Conservation (phyloP, 2,797 vertebrate species). For the Lophotriccus pileatus region DNA sequence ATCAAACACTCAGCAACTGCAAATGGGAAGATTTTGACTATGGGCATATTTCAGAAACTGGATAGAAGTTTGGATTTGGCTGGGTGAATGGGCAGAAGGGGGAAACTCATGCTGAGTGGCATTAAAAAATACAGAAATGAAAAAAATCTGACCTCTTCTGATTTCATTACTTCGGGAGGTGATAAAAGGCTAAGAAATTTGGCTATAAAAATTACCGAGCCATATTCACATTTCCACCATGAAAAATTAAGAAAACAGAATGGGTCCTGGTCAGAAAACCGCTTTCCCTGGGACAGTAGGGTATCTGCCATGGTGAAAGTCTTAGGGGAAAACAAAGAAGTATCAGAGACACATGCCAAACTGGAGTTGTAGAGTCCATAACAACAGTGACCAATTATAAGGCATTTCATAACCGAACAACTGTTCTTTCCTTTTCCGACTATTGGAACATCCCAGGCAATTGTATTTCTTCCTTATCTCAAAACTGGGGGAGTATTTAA, state of each 20-base stretch:
- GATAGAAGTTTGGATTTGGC: neutral
- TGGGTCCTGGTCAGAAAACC: neutral
- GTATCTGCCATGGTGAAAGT: neutral
- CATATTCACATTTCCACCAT: neutral
- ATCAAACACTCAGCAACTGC: neutral
- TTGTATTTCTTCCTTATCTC: neutral
- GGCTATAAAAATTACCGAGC: neutral
- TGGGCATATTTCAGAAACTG: neutral
- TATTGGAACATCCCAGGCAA: neutral
- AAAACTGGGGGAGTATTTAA: neutral
- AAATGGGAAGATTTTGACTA: neutral
- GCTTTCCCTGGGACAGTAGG: neutral
- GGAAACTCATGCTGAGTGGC: neutral
- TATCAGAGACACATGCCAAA: neutral
- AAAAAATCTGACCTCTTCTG: neutral
- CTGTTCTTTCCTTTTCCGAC: neutral
- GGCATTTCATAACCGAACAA: neutral
- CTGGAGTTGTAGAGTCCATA: neutral
- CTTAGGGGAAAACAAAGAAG: accelerated
- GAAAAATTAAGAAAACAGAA: neutral
- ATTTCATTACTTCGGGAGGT: neutral
- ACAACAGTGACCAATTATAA: neutral
- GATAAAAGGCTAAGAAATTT: neutral
- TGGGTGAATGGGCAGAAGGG: neutral
- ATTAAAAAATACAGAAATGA: neutral